phyloP scores from a whole-genome alignment of 2,113 vertebrate species.

The Dermatemys mawii region DNA sequence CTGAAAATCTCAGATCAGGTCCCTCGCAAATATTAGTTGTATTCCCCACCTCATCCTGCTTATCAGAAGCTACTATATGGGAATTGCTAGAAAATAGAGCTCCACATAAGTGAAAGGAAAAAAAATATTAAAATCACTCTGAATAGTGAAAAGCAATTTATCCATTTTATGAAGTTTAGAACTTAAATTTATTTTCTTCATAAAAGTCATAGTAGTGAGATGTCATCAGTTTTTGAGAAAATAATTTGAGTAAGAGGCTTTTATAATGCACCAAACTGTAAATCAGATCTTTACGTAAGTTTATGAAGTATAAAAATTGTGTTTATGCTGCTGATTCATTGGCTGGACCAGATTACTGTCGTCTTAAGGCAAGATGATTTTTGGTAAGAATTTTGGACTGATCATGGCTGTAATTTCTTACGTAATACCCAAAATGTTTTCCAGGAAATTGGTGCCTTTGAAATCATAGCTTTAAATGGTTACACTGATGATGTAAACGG shows the following conservation, averaged over 20 bases:
- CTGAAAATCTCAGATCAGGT: conserved; percentile 77
- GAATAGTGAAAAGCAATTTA: background rate
- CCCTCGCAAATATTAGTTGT: conserved; percentile 66
- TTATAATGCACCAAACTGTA: background rate
- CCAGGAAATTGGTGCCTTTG: too few species aligned
- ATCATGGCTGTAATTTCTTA: background rate
- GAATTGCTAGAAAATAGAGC: conserved; percentile 28
- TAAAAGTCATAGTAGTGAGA: background rate
- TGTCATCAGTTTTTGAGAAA: background rate
- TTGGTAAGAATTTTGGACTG: background rate
- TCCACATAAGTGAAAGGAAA: conserved; percentile 1
- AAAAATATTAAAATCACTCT: background rate
- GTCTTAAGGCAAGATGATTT: background rate
- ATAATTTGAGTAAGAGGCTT: background rate
- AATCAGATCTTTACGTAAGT: background rate
- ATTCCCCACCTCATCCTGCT: conserved; percentile 56
- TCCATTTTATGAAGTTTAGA: background rate
- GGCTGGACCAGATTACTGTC: background rate
- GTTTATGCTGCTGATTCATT: background rate
- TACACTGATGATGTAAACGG: background rate
- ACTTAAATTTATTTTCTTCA: background rate
- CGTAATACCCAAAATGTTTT: background rate
- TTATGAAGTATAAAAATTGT: background rate
- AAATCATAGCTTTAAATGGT: background rate
- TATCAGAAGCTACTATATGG: conserved; percentile 62